Base-by-base conservation (phyloP, 2,888 invertebrate species). In the Aleiodes alternator region DNA sequence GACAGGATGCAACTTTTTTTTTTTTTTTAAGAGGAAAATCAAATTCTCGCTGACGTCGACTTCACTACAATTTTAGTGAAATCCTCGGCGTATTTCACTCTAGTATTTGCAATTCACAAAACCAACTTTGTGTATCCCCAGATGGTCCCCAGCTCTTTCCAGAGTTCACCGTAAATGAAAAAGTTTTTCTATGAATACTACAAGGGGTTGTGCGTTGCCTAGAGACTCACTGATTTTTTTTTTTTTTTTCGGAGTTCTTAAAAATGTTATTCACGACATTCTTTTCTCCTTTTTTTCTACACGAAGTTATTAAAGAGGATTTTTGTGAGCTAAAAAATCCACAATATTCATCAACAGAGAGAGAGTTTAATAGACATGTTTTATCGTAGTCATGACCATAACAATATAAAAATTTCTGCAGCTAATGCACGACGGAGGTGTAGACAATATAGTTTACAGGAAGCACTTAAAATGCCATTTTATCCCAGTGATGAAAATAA, bases 101-200 rank as follows among this genome's bases (percentile, higher is more conserved):
- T 1, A 7, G 43, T 14, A 14, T 64, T 23, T n/a, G 16, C n/a
- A 43, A 64, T 43, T 16, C 64, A 11, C 43, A 43, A 43, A 43
- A 43, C 38, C 38, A 64, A 64, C 43, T 48, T 61, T 64, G 43
- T 64, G 43, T 11, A 9, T 11, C 43, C 43, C 48, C 64, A 43
- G 48, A 8, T 48, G 64, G 43, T 64, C 43, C 34, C 14, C 23
- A 23, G 29, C 70, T n/a, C 51, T 31, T 29, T 70, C 34, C 68
- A 69, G 29, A 76, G 74, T 78, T 79, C 76, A 73, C 69, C 64
- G 79, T 81, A 82, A 82, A 86, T 86, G 86, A 84, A 86, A 76
- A 87, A 86, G 80, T 87, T 87, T 86, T 86, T 83, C 81, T 81
- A 86, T 86, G 86, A 87, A 87, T 86, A 86, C 34, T 68, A 84